Evolutionary conservation across 2,797 vertebrate species (phyloP), one percentile per base, ranked within the genome.

Genomic region (Aphelocoma californica): DNA sequence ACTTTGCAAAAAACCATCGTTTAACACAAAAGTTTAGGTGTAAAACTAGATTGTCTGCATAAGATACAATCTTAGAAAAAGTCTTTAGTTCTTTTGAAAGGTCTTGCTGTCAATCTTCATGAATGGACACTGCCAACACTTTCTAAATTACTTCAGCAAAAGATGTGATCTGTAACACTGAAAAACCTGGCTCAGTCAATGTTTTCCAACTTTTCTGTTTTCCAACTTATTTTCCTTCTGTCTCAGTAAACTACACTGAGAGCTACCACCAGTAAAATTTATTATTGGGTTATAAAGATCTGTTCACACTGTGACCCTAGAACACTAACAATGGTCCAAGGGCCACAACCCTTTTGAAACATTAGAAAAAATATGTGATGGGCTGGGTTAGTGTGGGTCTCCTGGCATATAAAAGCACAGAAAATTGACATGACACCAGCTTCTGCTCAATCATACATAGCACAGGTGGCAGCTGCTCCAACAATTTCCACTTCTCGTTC

Each of bases 391-490:
- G 4, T 61, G 16, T 70, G 25, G 18, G 14, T 74, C 44, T 90
- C 18, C n/a, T 67, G 53, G 34, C 53, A 79, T 54, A 51, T 5
- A 51, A 77, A 69, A 87, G 6, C 34, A 87, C 32, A 83, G 58
- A 71, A 93, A 82, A 58, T 66, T 54, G 44, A 36, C n/a, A 15
- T 64, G 79, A 54, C 44, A 70, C 26, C 60, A 95, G 48, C 42
- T 86, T 91, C 60, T 0, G 0, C 48, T 84, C 58, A 77, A 23
- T 95, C 81, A 64, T 29, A 45, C 40, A 57, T 36, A 89, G 71
- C 65, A 66, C 78, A 90, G 74, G 78, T 91, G 82, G 69, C 90
- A 96, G 87, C 72, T 95, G 72, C 85, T 96, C 48, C 64, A 66
- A 60, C 44, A 81, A 50, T 93, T 95, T 95, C 62, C 42, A 90